Base-by-base conservation (phyloP, 2,113 vertebrate genomes). In the Oxyura jamaicensis region DNA sequence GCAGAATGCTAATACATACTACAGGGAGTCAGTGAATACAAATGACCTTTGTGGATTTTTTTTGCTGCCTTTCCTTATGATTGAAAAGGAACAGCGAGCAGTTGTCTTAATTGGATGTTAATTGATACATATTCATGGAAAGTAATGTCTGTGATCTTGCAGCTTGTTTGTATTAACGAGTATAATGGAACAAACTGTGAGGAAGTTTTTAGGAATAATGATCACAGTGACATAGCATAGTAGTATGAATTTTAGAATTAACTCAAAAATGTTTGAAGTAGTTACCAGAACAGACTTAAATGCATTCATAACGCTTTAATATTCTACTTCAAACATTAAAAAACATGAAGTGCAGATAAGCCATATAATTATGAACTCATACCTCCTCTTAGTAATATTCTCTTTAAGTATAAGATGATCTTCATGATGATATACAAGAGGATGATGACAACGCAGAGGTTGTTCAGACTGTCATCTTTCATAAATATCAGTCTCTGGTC, bases 91-190 rank as follows among this genome's bases (percentile, higher is more conserved):
- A 91, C 22, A 28, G 80, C 33, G 68, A 94, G 63, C 73, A 63
- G 76, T 94, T 88, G 93, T 93, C 88, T 90, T 91, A 95, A 94
- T 91, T 94, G 88, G 56, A 25, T 1, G 3, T 84, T 95, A 95
- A 96, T 93, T 95, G 94, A 91, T 93, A 95, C 22, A 42, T 86
- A 72, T 90, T 91, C 92, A 86, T 83, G 94, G 91, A 83, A 94
- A 86, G 76, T 56, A 39, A 48, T 23, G 66, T 36, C 91, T 96
- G 46, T 96, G 90, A 93, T 96, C 93, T 91, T 88, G 73, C 23
- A 68, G 65, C 83, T 88, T 94, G 93, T 96, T 93, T 94, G 83
- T 88, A 52, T 88, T 80, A 66, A 85, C 53, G 55, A 62, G 3
- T 55, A 17, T 90, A 90, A 94, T 93, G 65, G 48, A 91, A 81